Conservation (phyloP, 2,113 vertebrate genomes). For the Chaetops frenatus region DNA sequence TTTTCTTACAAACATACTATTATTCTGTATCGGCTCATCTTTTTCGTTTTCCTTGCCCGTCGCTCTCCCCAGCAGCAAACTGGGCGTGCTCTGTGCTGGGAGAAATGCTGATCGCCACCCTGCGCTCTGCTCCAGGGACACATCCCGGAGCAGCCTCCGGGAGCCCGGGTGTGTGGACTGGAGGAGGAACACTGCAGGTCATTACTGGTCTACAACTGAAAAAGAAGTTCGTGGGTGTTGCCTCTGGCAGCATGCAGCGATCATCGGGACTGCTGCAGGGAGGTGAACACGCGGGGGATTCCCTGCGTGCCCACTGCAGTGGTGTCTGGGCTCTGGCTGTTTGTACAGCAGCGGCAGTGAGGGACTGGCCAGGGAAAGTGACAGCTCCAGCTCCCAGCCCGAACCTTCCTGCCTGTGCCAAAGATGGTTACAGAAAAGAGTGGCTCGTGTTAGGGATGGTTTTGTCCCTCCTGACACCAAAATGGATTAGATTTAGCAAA, state of each 20-base stretch:
- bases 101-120: background rate
- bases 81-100: background rate
- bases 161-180: background rate
- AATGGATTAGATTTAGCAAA: background rate
- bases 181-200: background rate
- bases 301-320: fast-evolving
- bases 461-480: background rate
- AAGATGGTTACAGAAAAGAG: background rate
- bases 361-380: background rate
- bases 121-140: background rate
- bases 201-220: fast-evolving
- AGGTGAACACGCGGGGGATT: no score
- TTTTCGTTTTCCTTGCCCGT: background rate
- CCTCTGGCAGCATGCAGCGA: background rate
- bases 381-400: background rate
- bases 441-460: background rate
- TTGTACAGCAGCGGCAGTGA: background rate
- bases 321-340: background rate
- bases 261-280: fast-evolving
- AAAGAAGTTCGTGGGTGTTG: background rate
- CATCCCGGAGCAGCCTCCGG: background rate
- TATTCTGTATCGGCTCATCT: background rate
- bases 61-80: background rate
- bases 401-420: background rate
- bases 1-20: constrained; percentile 14